Evolutionary conservation across 2,797 vertebrate genomes (phyloP), one percentile per base, ranked within the genome.

Genomic region (Myoxocephalus aenaeus): DNA sequence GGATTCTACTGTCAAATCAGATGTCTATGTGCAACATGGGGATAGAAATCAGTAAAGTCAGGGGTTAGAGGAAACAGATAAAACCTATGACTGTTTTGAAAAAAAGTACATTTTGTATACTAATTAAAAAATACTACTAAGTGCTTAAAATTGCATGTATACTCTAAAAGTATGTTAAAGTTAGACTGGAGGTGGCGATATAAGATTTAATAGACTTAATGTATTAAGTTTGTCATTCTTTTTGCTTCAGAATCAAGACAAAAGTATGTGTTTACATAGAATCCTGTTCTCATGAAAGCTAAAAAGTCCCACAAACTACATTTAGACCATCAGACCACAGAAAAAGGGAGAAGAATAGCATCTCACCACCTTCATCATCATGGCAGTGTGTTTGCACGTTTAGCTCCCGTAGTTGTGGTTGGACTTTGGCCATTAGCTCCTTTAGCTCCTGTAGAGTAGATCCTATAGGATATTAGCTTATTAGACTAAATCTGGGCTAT

Each of bases 21-120:
- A 76, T 40, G 20, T 69, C 15, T 40, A 32, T n/a, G 50, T 73
- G 61, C 4, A 53, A 20, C 65, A 62, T 22, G 6, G 17, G 38
- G 27, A 29, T 42, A 17, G 25, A 61, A 15, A 71, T 54, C 15
- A 57, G 20, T 27, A 8, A 1, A n/a, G 15, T 66, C 18, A 58
- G 17, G 7, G 18, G 14, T 70, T 29, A 27, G 1, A 72, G 2
- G n/a, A 76, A 17, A n/a, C 8, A 53, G 15, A 38, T 50, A 2
- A 63, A 32, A 64, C 42, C 22, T 70, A 5, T 22, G 17, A 10
- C 25, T 65, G 13, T 32, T 20, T 32, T 22, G 0, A 44, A 14
- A 32, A n/a, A n/a, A n/a, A n/a, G n/a, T n/a, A n/a, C n/a, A n/a
- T n/a, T n/a, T n/a, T n/a, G n/a, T n/a, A n/a, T n/a, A n/a, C n/a